Evolutionary conservation across 2,113 vertebrate genomes (phyloP).

Genomic region (Sylvietta virens): DNA sequence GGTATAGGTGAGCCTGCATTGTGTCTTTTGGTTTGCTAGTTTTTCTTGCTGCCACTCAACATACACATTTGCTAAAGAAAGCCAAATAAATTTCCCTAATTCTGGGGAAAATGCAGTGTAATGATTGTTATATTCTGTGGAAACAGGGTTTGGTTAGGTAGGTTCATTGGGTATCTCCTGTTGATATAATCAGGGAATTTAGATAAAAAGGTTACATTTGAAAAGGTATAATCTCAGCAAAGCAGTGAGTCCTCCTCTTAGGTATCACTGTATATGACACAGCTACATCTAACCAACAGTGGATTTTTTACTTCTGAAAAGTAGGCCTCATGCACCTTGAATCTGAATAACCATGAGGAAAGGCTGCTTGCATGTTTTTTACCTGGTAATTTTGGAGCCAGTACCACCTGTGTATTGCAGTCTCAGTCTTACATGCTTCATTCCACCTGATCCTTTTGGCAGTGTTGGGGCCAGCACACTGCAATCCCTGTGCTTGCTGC

Average conservation of each 20-base stretch:
- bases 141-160: background rate
- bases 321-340: background rate
- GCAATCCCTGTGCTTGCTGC: background rate
- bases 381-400: background rate
- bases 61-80: background rate
- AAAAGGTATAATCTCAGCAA: background rate
- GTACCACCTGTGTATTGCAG: background rate
- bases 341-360: background rate
- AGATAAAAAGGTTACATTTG: background rate
- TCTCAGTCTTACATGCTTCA: background rate
- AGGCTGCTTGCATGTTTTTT: background rate
- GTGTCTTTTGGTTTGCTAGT: background rate
- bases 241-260: background rate
- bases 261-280: rapidly evolving
- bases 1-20: background rate
- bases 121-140: background rate
- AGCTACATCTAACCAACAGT: background rate
- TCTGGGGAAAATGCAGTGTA: background rate
- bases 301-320: background rate
- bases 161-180: background rate
- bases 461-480: background rate
- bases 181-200: background rate
- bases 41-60: background rate
- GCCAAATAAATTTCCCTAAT: background rate
- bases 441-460: background rate